Evolutionary conservation across 2,113 vertebrate species (phyloP).

Genomic region (Alexandromys fortis): DNA sequence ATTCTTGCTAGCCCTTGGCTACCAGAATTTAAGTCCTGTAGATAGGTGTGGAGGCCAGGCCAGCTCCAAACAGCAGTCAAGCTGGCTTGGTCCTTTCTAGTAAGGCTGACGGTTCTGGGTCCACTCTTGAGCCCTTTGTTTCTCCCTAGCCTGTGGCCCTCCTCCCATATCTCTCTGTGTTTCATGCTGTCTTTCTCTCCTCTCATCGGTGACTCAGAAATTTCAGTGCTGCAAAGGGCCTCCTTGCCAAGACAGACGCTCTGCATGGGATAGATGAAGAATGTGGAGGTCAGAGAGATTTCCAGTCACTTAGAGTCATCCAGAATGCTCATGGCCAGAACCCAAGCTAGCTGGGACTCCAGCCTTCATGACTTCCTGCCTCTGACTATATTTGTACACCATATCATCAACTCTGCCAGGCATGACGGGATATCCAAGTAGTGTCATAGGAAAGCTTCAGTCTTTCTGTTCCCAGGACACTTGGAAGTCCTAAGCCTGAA

Average conservation of each 20-base stretch:
- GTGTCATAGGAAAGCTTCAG: neutral
- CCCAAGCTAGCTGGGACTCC: neutral
- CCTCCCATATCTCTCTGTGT: neutral
- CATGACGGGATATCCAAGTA: neutral
- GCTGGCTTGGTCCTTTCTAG: neutral
- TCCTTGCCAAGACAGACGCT: neutral
- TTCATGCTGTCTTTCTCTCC: neutral
- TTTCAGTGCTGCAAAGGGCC: conserved; percentile 6
- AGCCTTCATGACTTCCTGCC: neutral
- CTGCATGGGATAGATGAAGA: neutral
- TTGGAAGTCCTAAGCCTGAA: neutral
- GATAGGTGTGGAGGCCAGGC: neutral
- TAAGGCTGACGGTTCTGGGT: neutral
- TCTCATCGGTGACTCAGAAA: conserved; percentile 22
- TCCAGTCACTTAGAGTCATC: neutral
- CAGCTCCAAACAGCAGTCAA: neutral
- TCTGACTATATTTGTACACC: neutral
- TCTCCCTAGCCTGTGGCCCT: neutral
- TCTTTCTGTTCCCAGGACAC: neutral
- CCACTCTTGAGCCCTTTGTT: neutral
- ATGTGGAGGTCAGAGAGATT: neutral
- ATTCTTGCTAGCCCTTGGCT: neutral
- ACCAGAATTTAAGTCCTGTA: neutral
- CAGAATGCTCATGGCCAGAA: neutral
- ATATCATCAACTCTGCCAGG: neutral